Percentiles rank a stretch among this genome's conserved stretches.
phyloP scores from a whole-genome alignment of 2,797 vertebrate species.

The Mus minutoides region DNA sequence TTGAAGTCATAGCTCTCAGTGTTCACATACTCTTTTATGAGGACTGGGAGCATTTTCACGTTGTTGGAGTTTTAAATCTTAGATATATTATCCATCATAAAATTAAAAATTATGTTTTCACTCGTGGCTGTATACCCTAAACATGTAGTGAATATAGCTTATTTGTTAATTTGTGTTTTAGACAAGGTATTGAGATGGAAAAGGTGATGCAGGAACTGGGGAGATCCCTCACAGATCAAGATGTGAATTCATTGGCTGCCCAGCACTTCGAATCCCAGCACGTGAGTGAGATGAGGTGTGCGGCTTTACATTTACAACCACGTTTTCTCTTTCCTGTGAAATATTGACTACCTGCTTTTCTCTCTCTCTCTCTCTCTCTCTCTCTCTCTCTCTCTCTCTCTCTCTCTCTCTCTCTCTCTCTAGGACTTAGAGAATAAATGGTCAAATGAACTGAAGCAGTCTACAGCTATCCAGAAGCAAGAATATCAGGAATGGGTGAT shows the following conservation, averaged over 20 bases:
- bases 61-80: background rate
- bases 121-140: background rate
- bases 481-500: conserved; percentile 99
- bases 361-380: background rate
- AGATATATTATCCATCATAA: background rate
- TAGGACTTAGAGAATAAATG: conserved; percentile 98
- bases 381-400: too few relatives aligned
- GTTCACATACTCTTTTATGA: background rate
- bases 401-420: background rate
- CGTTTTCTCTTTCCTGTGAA: background rate
- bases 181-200: conserved; percentile 96
- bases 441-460: conserved; percentile 96
- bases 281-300: conserved; percentile 85
- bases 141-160: background rate
- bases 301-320: background rate
- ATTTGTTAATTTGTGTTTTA: conserved; percentile 80
- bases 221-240: conserved; percentile 95
- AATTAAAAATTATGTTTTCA: background rate
- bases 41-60: background rate
- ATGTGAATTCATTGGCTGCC: conserved; percentile 96
- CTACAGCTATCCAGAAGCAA: conserved; percentile 96
- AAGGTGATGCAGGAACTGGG: conserved; percentile 98
- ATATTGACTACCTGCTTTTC: background rate
- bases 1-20: background rate
- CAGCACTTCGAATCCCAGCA: conserved; percentile 98